Conservation (phyloP, 2,888 invertebrate species). For the Leucophenga montana region DNA sequence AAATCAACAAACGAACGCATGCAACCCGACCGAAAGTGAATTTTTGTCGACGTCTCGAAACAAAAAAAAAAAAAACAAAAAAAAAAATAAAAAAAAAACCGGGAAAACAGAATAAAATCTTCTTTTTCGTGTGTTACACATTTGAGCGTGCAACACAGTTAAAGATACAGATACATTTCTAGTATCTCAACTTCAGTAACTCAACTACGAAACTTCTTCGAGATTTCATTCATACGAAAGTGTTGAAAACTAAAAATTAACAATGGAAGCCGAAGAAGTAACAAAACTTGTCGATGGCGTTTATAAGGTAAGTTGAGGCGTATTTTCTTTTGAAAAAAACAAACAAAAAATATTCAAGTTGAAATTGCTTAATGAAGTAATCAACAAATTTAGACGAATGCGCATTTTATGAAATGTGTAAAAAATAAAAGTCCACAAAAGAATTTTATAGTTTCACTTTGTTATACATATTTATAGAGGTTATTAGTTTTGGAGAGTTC, state of each 20-base stretch:
- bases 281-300: constrained; percentile 92
- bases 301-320: constrained; percentile 81
- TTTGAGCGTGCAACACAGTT: background rate
- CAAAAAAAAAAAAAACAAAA: too few relatives aligned
- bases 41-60: too few relatives aligned
- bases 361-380: too few relatives aligned
- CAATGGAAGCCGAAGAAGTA: constrained; percentile 87
- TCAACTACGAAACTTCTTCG: background rate
- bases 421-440: too few relatives aligned
- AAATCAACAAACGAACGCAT: constrained; percentile 27
- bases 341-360: background rate
- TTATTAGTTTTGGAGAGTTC: too few relatives aligned
- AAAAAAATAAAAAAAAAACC: too few relatives aligned
- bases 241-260: constrained; percentile 32
- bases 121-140: too few relatives aligned
- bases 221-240: constrained; percentile 30
- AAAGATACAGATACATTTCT: constrained; percentile 4
- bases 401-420: too few relatives aligned
- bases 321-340: background rate
- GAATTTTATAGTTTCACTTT: too few relatives aligned
- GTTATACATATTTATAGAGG: too few relatives aligned
- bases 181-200: constrained; percentile 13
- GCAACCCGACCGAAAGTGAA: constrained; percentile 58
- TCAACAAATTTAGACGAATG: background rate
- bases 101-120: too few relatives aligned